A percentile compares a stretch with the other conserved stretches of the same genome.
phyloP scores from a whole-genome alignment of 2,113 vertebrate genomes.

The Carettochelys insculpta region DNA sequence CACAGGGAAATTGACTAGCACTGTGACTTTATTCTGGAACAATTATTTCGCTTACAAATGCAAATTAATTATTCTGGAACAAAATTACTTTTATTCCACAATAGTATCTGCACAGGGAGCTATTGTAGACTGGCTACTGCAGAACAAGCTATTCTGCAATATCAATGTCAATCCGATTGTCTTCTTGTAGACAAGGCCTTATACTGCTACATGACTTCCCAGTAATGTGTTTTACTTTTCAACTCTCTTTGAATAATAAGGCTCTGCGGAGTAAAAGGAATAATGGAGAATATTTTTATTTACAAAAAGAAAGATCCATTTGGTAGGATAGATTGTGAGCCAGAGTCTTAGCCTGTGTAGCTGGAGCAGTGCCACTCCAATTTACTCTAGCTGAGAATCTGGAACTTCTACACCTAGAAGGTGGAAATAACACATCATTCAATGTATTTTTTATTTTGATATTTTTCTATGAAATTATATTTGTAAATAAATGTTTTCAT shows the following conservation, averaged over 20 bases:
- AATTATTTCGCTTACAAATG: neutral
- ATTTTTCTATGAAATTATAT: neutral
- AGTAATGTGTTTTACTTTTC: neutral
- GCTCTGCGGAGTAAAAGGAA: neutral
- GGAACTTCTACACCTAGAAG: neutral
- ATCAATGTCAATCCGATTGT: neutral
- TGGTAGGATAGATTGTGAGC: neutral
- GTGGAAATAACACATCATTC: neutral
- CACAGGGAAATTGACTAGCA: constrained; percentile 16
- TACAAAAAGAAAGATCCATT: neutral
- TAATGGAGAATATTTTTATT: neutral
- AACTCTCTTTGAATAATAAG: neutral
- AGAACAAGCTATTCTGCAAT: neutral
- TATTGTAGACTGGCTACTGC: accelerated
- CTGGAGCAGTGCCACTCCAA: accelerated
- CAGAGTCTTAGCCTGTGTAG: neutral
- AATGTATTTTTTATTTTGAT: neutral
- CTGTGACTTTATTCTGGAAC: neutral
- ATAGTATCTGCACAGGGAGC: neutral
- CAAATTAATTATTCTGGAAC: neutral
- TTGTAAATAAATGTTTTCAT: neutral
- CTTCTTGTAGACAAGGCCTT: neutral
- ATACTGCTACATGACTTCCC: neutral
- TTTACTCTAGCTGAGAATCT: neutral
- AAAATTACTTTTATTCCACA: neutral